phyloP scores from a whole-genome alignment of 23 tunicate species.

The Halocynthia aurantium region DNA sequence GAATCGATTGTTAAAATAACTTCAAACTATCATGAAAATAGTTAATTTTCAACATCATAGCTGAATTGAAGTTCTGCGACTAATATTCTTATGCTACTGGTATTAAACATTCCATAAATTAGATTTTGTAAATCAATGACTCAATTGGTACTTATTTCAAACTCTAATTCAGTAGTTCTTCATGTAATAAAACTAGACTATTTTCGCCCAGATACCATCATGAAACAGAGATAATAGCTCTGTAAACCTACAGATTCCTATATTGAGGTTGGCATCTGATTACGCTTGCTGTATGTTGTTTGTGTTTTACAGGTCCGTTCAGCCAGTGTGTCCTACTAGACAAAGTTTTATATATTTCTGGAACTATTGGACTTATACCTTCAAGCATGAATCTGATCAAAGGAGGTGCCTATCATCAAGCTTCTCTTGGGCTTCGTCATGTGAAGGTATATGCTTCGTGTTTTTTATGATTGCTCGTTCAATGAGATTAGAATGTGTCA shows the following conservation, averaged over 20 bases:
- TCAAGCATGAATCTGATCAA: slow-evolving; percentile 48
- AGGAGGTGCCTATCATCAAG: slow-evolving; percentile 55
- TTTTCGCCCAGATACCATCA: neutral
- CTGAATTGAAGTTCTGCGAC: too few relatives aligned
- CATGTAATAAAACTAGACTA: too few relatives aligned
- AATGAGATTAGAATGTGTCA: neutral
- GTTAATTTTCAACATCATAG: too few relatives aligned
- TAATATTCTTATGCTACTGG: too few relatives aligned
- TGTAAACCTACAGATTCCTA: too few relatives aligned
- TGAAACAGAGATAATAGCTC: neutral
- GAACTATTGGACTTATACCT: slow-evolving; percentile 80
- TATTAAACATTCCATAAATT: too few relatives aligned
- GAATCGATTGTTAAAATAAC: neutral
- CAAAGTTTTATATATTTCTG: slow-evolving; percentile 48
- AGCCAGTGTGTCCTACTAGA: slow-evolving; percentile 53
- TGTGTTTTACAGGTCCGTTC: slow-evolving; percentile 53
- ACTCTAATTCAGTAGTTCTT: too few relatives aligned
- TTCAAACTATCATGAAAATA: too few relatives aligned
- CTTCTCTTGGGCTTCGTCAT: slow-evolving; percentile 49
- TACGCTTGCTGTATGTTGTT: neutral
- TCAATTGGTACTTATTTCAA: too few relatives aligned
- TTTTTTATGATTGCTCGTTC: neutral
- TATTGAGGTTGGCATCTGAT: too few relatives aligned
- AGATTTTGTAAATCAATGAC: too few relatives aligned
- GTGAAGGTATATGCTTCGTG: slow-evolving; percentile 28